Evolutionary conservation across 2,113 vertebrate species (phyloP).

Genomic region (Perca flavescens): DNA sequence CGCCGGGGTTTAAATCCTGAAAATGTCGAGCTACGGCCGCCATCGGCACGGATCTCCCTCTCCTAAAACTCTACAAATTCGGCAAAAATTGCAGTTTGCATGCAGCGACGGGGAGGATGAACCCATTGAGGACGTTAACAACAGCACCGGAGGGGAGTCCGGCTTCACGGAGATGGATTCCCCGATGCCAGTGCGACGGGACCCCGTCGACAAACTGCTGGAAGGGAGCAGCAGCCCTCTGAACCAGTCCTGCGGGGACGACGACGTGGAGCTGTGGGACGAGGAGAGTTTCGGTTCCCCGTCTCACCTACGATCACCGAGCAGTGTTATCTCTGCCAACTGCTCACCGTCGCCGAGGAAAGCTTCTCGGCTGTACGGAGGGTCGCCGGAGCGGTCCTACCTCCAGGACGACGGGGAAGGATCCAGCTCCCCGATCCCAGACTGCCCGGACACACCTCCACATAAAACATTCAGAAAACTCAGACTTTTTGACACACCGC

Average conservation of each 20-base stretch:
- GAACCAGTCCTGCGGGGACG: conserved; percentile 80
- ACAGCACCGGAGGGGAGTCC: conserved; percentile 93
- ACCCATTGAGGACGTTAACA: conserved; percentile 89
- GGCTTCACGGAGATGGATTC: conserved; percentile 95
- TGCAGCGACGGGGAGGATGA: conserved; percentile 92
- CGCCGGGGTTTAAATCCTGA: conserved; percentile 61
- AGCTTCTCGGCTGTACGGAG: conserved; percentile 74
- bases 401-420: conserved; percentile 73
- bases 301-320: conserved; percentile 85
- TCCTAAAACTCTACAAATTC: conserved; percentile 79
- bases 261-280: conserved; percentile 90
- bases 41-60: conserved; percentile 76
- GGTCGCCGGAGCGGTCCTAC: conserved; percentile 66
- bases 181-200: conserved; percentile 83
- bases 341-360: conserved; percentile 87
- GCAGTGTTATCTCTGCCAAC: conserved; percentile 77
- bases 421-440: conserved; percentile 87
- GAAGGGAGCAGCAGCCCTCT: conserved; percentile 78
- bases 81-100: conserved; percentile 89
- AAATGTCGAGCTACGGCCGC: conserved; percentile 81
- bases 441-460: conserved; percentile 93
- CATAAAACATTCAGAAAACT: conserved; percentile 96
- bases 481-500: conserved; percentile 94
- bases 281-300: conserved; percentile 90
- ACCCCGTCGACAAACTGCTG: conserved; percentile 73